A percentile compares a stretch with the other conserved stretches of the same genome.
phyloP scores from a whole-genome alignment of 1,140 invertebrate species.

The Ceratina calcarata region DNA sequence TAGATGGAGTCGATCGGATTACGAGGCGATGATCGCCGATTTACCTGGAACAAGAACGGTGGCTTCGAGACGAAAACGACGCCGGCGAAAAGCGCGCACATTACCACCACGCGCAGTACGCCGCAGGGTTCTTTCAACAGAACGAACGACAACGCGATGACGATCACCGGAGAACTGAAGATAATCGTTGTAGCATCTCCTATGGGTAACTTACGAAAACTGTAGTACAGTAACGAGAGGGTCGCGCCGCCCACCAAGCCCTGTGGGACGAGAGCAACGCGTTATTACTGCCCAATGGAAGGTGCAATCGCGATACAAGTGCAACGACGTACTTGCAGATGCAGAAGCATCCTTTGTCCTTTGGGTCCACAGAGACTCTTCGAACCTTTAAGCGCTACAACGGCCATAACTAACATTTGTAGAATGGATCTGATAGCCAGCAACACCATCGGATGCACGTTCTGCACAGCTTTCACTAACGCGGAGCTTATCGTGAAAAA shows the following conservation, averaged over 20 bases:
- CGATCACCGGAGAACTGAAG: constrained; percentile 82
- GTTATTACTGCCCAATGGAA: not conserved
- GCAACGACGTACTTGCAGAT: constrained; percentile 74
- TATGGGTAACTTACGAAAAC: constrained; percentile 81
- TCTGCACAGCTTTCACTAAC: constrained; percentile 78
- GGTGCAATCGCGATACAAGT: not conserved
- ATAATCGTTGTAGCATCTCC: constrained; percentile 83
- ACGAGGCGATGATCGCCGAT: not conserved
- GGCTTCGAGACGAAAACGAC: constrained; percentile 81
- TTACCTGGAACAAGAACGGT: constrained; percentile 80
- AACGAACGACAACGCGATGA: constrained; percentile 81
- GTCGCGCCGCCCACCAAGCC: constrained; percentile 81
- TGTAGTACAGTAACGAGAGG: constrained; percentile 80
- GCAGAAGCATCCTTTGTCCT: constrained; percentile 76
- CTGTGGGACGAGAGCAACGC: constrained; percentile 63
- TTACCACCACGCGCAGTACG: constrained; percentile 80
- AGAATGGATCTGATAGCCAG: constrained; percentile 76
- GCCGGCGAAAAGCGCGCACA: constrained; percentile 79
- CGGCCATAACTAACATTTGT: constrained; percentile 77
- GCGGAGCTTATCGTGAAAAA: constrained; percentile 81
- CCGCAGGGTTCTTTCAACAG: constrained; percentile 82
- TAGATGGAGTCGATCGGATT: constrained; percentile 6
- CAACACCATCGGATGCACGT: constrained; percentile 80
- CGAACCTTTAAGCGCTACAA: constrained; percentile 68
- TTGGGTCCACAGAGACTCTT: constrained; percentile 76